These are phyloP conservation scores for Criorhina ranunculi DNA, from an alignment of 2,888 invertebrate species.

Conservation along the genomic window DNA sequence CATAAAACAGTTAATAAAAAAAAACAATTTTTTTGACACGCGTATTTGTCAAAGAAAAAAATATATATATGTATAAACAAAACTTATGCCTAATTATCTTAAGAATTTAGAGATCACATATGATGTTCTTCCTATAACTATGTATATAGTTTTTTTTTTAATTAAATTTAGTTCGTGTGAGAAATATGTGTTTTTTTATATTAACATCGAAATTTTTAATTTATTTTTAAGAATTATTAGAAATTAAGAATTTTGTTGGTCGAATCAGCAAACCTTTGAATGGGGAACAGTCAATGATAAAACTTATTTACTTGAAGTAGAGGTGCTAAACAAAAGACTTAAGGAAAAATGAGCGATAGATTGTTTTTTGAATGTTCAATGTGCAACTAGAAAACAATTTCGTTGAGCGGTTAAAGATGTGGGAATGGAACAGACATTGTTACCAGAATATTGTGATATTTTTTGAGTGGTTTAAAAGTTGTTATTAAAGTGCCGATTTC, in stretches of 20 bases:
- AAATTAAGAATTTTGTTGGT: not conserved
- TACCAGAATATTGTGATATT: too few species aligned
- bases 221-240: conserved; percentile 58
- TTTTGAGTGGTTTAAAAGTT: too few species aligned
- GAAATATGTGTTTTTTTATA: conserved; percentile 48
- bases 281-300: not conserved
- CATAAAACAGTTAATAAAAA: conserved; percentile 17
- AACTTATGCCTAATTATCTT: conserved; percentile 71
- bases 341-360: too few species aligned
- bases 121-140: conserved; percentile 71
- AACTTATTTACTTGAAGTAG: too few species aligned
- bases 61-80: conserved; percentile 10
- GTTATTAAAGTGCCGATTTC: too few species aligned
- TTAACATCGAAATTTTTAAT: conserved; percentile 60
- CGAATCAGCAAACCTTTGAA: not conserved
- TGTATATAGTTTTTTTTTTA: conserved; percentile 24
- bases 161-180: conserved; percentile 52
- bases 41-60: not conserved
- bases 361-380: too few species aligned
- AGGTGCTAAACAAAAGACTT: too few species aligned
- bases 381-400: too few species aligned
- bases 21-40: conserved; percentile 12
- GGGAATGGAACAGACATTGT: too few species aligned
- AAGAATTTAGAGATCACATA: conserved; percentile 79
- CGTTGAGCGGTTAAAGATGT: too few species aligned